phyloP scores from a whole-genome alignment of 2,797 vertebrate genomes.

The Craterocephalus amniculus region DNA sequence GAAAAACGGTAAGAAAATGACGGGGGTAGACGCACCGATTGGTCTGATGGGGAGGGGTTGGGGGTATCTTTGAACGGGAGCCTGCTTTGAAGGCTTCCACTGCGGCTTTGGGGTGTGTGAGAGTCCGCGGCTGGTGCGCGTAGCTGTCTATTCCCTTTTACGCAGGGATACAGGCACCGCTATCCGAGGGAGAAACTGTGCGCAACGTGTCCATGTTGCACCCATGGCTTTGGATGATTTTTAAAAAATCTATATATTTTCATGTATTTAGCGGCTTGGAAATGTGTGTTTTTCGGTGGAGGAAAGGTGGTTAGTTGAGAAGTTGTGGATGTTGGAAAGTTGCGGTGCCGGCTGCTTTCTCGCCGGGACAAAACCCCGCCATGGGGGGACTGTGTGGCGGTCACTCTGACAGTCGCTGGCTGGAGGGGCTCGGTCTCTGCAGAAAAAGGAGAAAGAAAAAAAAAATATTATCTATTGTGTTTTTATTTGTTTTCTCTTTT shows the following conservation, averaged over 20 bases:
- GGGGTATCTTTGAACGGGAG: slow-evolving; percentile 38
- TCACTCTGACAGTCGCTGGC: slow-evolving; percentile 21
- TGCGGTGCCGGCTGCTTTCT: slow-evolving; percentile 37
- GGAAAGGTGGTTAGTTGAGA: slow-evolving; percentile 23
- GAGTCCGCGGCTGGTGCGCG: slow-evolving; percentile 56
- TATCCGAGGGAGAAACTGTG: slow-evolving; percentile 41
- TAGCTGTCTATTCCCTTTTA: slow-evolving; percentile 40
- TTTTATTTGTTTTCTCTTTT: too few relatives aligned
- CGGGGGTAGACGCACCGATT: slow-evolving; percentile 54
- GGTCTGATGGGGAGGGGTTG: slow-evolving; percentile 6
- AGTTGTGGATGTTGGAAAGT: slow-evolving; percentile 67
- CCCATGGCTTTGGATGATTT: not conserved
- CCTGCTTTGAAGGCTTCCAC: slow-evolving; percentile 53
- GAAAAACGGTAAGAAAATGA: slow-evolving; percentile 95
- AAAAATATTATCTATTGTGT: too few relatives aligned
- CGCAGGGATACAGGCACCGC: slow-evolving; percentile 46
- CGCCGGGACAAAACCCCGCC: slow-evolving; percentile 45
- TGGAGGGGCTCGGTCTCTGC: slow-evolving; percentile 19
- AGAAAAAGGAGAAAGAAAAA: not conserved
- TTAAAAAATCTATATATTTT: not conserved
- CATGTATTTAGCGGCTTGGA: not conserved
- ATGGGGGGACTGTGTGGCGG: slow-evolving; percentile 35
- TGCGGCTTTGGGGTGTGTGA: slow-evolving; percentile 56
- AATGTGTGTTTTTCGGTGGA: not conserved
- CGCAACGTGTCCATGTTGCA: slow-evolving; percentile 20